Percentiles rank a stretch among this genome's conserved stretches.
Evolutionary conservation across 2,113 vertebrate species (phyloP).

Genomic region (Vombatus ursinus): DNA sequence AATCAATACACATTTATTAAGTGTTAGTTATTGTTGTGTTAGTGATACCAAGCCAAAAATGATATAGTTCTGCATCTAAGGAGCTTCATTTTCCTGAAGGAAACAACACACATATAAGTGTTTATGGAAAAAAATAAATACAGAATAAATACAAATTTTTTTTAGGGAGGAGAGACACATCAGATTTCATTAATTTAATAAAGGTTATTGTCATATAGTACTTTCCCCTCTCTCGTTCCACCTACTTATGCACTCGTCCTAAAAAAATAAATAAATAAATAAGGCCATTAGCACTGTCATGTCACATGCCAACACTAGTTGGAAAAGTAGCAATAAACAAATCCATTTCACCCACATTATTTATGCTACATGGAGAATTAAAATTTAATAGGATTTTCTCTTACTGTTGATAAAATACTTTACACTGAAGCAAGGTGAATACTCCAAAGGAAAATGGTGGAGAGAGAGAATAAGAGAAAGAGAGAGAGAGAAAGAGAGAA

Average conservation of each 20-base stretch:
- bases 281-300: neutral
- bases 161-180: too few relatives aligned
- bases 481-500: neutral
- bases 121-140: too few relatives aligned
- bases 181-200: neutral
- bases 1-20: too few relatives aligned
- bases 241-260: too few relatives aligned
- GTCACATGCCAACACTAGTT: neutral
- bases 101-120: too few relatives aligned
- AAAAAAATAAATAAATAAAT: too few relatives aligned
- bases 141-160: too few relatives aligned
- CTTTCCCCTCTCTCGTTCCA: neutral
- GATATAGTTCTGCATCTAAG: too few relatives aligned
- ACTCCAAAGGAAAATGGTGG: neutral
- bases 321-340: neutral
- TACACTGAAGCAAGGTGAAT: neutral
- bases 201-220: neutral
- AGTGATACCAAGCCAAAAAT: too few relatives aligned
- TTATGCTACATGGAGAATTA: constrained; percentile 15
- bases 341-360: neutral
- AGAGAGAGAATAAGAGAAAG: too few relatives aligned
- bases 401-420: constrained; percentile 14
- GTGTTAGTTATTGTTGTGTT: too few relatives aligned
- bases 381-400: neutral
- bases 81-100: too few relatives aligned